phyloP scores from a whole-genome alignment of 1,140 invertebrate genomes.

The Meloidogyne floridensis region DNA sequence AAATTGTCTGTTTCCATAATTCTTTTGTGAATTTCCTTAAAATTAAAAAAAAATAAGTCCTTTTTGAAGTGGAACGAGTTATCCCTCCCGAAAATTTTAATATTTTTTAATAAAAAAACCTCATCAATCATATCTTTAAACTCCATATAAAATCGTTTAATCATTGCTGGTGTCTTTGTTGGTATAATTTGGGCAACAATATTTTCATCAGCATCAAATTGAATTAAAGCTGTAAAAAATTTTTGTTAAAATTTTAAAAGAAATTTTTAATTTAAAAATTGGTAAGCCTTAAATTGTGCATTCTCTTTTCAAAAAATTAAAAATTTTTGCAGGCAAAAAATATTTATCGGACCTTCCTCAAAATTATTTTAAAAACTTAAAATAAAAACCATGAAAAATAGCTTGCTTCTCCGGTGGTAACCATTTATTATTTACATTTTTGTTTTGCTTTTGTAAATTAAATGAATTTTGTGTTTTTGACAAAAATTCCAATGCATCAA shows the following conservation, averaged over 20 bases:
- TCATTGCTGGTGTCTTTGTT: constrained; percentile 35
- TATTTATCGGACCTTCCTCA: no score
- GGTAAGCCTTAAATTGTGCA: neutral
- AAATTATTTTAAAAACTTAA: neutral
- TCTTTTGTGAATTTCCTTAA: neutral
- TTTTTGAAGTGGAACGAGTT: no score
- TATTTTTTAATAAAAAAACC: constrained; percentile 16
- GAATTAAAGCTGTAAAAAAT: constrained; percentile 33
- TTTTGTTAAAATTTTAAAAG: constrained; percentile 12
- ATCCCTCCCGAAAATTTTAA: neutral
- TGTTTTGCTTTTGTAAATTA: neutral
- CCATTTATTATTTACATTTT: neutral
- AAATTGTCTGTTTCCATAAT: neutral
- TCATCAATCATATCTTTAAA: constrained; percentile 16
- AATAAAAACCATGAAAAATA: constrained; percentile 13
- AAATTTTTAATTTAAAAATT: neutral
- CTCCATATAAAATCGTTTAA: constrained; percentile 30
- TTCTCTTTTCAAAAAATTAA: neutral
- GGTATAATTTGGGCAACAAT: constrained; percentile 27
- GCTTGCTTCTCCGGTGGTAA: constrained; percentile 1
- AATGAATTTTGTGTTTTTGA: neutral
- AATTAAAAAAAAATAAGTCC: neutral
- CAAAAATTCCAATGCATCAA: constrained; percentile 22
- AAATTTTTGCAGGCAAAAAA: no score
- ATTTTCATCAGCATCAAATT: constrained; percentile 24